phyloP scores from a whole-genome alignment of 2,113 vertebrate species.

The Colinus virginianus region DNA sequence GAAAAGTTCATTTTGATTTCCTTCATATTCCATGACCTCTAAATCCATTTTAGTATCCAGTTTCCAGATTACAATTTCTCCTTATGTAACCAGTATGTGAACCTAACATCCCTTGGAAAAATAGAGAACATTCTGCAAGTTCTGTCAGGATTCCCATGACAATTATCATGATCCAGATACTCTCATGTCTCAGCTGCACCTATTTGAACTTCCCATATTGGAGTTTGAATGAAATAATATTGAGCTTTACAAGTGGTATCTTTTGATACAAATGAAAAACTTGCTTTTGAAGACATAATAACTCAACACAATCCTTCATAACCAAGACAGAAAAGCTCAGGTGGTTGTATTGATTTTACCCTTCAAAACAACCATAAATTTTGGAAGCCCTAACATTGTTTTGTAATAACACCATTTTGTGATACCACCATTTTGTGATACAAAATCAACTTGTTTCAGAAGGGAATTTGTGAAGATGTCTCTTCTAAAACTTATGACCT shows the following conservation, averaged over 20 bases:
- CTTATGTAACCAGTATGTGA: background rate
- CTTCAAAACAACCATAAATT: background rate
- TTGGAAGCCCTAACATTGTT: background rate
- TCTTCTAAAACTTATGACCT: background rate
- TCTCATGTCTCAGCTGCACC: background rate
- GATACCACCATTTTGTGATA: background rate
- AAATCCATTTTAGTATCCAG: background rate
- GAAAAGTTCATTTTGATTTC: background rate
- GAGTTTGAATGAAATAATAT: background rate
- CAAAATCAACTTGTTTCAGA: background rate
- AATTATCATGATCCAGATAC: background rate
- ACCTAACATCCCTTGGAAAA: background rate
- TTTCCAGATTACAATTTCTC: background rate
- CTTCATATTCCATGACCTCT: background rate
- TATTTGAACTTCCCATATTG: background rate
- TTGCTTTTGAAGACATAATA: background rate
- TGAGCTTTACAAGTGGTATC: background rate
- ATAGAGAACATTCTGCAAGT: background rate
- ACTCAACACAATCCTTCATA: background rate
- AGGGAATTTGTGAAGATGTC: background rate
- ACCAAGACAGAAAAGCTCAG: background rate
- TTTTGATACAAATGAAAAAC: background rate
- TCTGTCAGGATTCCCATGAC: background rate
- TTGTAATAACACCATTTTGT: background rate
- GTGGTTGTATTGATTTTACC: background rate